Conservation (phyloP, 2,888 invertebrate species). For the Panopea generosa region DNA sequence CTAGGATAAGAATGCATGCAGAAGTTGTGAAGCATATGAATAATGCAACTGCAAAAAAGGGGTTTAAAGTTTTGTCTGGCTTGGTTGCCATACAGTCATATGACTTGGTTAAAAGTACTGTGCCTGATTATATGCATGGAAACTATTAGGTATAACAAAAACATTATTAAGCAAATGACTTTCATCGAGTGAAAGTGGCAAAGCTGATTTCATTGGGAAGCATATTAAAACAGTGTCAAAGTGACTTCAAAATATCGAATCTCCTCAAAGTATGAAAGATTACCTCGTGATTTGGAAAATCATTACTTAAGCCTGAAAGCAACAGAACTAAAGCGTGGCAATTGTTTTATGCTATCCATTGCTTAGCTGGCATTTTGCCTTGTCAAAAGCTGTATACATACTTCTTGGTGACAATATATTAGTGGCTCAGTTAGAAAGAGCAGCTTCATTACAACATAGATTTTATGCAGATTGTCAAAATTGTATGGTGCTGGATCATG, state of each 20-base stretch:
- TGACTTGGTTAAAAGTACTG: conserved; percentile 13
- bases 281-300: conserved; percentile 12
- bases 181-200: neutral
- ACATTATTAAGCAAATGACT: conserved; percentile 11
- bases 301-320: conserved; percentile 13
- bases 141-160: conserved; percentile 24
- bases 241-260: neutral
- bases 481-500: conserved; percentile 38
- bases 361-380: conserved; percentile 6
- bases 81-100: conserved; percentile 4
- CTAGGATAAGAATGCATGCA: conserved; percentile 1
- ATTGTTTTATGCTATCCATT: conserved; percentile 10
- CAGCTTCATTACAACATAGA: conserved; percentile 3
- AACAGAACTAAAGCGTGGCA: conserved; percentile 13
- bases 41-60: conserved; percentile 20
- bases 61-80: conserved; percentile 39
- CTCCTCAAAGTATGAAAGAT: conserved; percentile 5
- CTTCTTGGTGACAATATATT: neutral
- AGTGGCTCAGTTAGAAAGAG: conserved; percentile 1
- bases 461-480: conserved; percentile 18
- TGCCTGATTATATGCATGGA: conserved; percentile 42
- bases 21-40: conserved; percentile 12
- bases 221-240: conserved; percentile 2
- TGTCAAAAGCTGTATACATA: conserved; percentile 13
- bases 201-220: conserved; percentile 15